A percentile compares a stretch with the other conserved stretches of the same genome.
Evolutionary conservation across 2,888 invertebrate genomes (phyloP).

Genomic region (Parapristionchus giblindavisi): DNA sequence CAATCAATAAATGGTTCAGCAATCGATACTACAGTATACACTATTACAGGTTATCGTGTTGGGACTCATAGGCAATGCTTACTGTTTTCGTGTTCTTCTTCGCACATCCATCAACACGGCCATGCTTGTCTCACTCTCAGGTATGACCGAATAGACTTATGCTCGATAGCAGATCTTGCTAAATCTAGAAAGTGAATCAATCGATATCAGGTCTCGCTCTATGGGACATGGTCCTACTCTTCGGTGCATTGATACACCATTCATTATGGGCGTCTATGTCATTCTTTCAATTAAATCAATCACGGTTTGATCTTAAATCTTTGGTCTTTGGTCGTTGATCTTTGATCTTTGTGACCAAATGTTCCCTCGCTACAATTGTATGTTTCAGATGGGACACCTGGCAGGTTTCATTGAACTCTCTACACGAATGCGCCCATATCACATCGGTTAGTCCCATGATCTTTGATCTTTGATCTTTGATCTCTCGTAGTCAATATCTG

Average conservation of each 20-base stretch:
- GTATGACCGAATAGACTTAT: constrained; percentile 14
- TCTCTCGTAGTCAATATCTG: too few species aligned
- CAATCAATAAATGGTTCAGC: too few species aligned
- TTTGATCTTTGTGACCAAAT: not conserved
- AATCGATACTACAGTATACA: too few species aligned
- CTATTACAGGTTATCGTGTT: constrained; percentile 33
- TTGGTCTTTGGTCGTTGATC: not conserved
- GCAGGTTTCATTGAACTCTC: constrained; percentile 47
- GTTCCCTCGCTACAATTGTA: not conserved
- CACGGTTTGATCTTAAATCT: not conserved
- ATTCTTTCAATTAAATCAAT: not conserved
- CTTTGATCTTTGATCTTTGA: too few species aligned
- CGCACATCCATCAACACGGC: constrained; percentile 56
- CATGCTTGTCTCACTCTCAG: constrained; percentile 59
- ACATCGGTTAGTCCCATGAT: constrained; percentile 47
- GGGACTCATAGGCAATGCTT: constrained; percentile 41
- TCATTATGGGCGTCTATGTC: constrained; percentile 56
- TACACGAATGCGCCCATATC: constrained; percentile 59
- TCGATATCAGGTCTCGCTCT: constrained; percentile 43
- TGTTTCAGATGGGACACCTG: constrained; percentile 46
- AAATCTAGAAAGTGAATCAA: not conserved
- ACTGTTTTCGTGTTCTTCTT: constrained; percentile 54
- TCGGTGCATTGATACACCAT: constrained; percentile 54
- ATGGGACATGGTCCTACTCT: constrained; percentile 54
- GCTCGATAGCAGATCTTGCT: not conserved